These are phyloP conservation scores for Cyanocitta stelleri DNA, from an alignment of 2,113 vertebrate species.

Conservation along the genomic window DNA sequence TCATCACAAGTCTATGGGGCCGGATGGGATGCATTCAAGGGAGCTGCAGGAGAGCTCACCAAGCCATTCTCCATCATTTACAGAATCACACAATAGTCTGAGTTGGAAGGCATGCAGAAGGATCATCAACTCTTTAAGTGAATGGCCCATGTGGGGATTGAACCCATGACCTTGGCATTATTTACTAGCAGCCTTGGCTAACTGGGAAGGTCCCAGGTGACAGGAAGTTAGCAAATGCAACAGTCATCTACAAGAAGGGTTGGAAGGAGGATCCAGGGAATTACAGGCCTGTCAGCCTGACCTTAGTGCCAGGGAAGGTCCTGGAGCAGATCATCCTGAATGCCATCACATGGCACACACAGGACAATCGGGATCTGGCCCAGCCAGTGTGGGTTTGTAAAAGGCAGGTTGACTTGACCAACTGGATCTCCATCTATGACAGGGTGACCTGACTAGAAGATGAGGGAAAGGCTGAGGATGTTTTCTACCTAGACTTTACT, in stretches of 20 bases:
- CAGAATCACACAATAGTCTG: not conserved
- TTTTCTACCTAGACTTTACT: not conserved
- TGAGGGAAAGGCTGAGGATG: not conserved
- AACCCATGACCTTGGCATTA: not conserved
- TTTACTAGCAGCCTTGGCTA: not conserved
- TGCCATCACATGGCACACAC: accelerated
- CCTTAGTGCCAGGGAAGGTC: not conserved
- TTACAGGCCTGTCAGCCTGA: not conserved
- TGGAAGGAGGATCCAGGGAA: not conserved
- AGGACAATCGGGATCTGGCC: not conserved
- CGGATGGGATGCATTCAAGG: not conserved
- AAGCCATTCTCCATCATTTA: not conserved
- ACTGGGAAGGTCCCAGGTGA: not conserved
- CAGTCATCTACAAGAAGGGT: too few species aligned
- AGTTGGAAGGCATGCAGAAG: not conserved
- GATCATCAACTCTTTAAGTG: not conserved
- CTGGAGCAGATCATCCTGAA: not conserved
- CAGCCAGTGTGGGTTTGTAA: not conserved
- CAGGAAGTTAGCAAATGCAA: not conserved
- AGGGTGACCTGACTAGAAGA: not conserved
- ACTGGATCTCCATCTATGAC: not conserved
- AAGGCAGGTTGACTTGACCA: not conserved
- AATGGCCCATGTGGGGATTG: not conserved
- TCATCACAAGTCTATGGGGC: not conserved
- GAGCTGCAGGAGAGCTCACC: not conserved